Evolutionary conservation across 2,797 vertebrate species (phyloP).

Genomic region (Lagodon rhomboides): DNA sequence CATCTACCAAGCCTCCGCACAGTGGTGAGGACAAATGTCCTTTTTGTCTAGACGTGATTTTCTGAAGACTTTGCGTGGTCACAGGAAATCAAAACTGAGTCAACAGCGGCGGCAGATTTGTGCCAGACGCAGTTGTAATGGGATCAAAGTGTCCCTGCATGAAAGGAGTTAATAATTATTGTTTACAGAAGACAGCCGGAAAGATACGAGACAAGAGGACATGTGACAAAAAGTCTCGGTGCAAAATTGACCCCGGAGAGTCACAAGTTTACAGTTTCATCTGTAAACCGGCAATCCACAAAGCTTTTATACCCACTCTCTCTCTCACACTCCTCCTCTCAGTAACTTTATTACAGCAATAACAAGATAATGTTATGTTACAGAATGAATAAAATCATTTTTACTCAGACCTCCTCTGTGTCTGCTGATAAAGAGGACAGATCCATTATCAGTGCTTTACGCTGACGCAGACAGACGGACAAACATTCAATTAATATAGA

Average conservation of each 20-base stretch:
- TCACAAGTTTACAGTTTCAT: constrained; percentile 38
- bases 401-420: constrained; percentile 52
- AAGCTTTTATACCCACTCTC: constrained; percentile 53
- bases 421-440: constrained; percentile 65
- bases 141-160: constrained; percentile 52
- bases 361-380: constrained; percentile 65
- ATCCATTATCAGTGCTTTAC: constrained; percentile 63
- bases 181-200: constrained; percentile 58
- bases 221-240: constrained; percentile 48
- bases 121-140: constrained; percentile 55
- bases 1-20: constrained; percentile 51
- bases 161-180: constrained; percentile 58
- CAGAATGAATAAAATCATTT: constrained; percentile 66
- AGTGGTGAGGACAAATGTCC: constrained; percentile 39
- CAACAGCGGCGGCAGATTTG: constrained; percentile 54
- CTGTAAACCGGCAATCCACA: constrained; percentile 49
- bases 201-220: constrained; percentile 57
- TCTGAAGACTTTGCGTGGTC: constrained; percentile 58
- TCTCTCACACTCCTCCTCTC: constrained; percentile 28
- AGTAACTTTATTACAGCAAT: constrained; percentile 56
- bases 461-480: constrained; percentile 29
- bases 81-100: constrained; percentile 64
- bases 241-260: constrained; percentile 38
- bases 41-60: constrained; percentile 62
- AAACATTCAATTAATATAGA: constrained; percentile 53